Conservation (phyloP, 1,140 invertebrate genomes). For the Scaptodrosophila lebanonensis region DNA sequence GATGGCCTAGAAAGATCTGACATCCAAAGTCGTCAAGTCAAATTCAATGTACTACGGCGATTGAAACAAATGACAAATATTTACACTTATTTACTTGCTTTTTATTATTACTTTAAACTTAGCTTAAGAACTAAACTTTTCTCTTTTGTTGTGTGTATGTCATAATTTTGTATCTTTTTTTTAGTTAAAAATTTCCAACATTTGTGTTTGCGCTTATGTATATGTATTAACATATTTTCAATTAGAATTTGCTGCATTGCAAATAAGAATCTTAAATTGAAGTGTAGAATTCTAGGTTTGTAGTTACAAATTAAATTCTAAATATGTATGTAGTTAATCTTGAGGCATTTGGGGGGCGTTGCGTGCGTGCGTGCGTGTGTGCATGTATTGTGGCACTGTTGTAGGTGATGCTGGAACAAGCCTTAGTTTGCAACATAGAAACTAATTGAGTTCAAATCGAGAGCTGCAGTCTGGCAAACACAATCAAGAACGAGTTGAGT, state of each 20-base stretch:
- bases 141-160: conserved; percentile 49
- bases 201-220: conserved; percentile 68
- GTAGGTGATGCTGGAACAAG: conserved; percentile 18
- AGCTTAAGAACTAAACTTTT: conserved; percentile 56
- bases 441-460: too few relatives aligned
- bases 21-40: too few relatives aligned
- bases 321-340: conserved; percentile 65
- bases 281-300: conserved; percentile 70
- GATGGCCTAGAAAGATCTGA: too few relatives aligned
- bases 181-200: conserved; percentile 68
- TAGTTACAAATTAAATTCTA: conserved; percentile 73
- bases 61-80: too few relatives aligned
- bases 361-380: conserved; percentile 26
- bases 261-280: conserved; percentile 74
- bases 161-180: conserved; percentile 43
- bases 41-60: too few relatives aligned
- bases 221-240: conserved; percentile 67
- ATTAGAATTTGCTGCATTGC: conserved; percentile 70
- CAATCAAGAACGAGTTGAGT: too few relatives aligned
- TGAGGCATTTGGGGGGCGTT: conserved; percentile 47
- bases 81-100: conserved; percentile 37
- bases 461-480: too few relatives aligned
- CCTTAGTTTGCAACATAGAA: too few relatives aligned
- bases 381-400: conserved; percentile 22
- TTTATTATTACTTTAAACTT: conserved; percentile 60